Conservation (phyloP, 2,888 invertebrate species). For the Andricus quercusramuli region DNA sequence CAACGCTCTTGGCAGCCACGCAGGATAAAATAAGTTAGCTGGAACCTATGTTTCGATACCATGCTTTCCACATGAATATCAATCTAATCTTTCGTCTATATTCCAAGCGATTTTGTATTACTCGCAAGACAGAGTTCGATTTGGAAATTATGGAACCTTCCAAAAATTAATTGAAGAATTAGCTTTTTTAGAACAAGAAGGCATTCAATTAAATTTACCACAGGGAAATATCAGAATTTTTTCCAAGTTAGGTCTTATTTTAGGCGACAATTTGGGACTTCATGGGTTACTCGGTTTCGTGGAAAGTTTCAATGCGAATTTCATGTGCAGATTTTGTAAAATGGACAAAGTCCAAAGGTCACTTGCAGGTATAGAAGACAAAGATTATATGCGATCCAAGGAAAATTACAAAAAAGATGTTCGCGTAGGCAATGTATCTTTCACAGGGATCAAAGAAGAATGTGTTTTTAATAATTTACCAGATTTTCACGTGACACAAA, state of each 20-base stretch:
- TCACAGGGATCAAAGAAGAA: constrained; percentile 37
- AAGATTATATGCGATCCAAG: constrained; percentile 18
- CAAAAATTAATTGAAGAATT: no score
- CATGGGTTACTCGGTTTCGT: constrained; percentile 41
- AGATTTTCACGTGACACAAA: background rate
- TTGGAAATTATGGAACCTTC: no score
- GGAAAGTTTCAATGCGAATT: constrained; percentile 51
- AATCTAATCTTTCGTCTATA: no score
- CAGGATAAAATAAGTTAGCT: no score
- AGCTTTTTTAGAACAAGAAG: no score
- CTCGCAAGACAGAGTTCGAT: no score
- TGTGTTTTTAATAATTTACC: constrained; percentile 28
- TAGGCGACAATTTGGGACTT: constrained; percentile 45
- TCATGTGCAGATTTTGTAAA: constrained; percentile 9
- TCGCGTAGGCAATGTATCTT: background rate
- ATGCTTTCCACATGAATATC: no score
- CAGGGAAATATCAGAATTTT: background rate
- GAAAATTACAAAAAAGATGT: constrained; percentile 9
- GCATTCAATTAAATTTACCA: no score
- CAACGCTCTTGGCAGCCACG: no score
- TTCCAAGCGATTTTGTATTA: no score
- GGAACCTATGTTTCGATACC: no score
- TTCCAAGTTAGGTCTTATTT: constrained; percentile 50
- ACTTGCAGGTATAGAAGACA: constrained; percentile 37
- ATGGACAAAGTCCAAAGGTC: constrained; percentile 12